Evolutionary conservation across 2,113 vertebrate genomes (phyloP).

Genomic region (Arothron firmamentum): DNA sequence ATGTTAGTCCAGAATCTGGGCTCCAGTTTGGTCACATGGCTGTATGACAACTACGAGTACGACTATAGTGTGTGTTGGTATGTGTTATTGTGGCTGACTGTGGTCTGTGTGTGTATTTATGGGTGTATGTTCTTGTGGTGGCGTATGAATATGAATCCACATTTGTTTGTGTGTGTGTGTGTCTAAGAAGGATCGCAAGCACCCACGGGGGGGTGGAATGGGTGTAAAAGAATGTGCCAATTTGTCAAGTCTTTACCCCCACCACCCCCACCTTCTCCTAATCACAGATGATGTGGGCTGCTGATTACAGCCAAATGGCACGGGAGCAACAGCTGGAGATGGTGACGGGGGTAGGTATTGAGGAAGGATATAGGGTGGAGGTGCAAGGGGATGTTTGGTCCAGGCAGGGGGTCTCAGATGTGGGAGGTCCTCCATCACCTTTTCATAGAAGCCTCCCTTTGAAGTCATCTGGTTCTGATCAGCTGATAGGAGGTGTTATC

Average conservation of each 20-base stretch:
- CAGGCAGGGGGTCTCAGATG: conserved; percentile 41
- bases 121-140: conserved; percentile 25
- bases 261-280: conserved; percentile 45
- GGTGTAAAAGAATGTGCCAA: conserved; percentile 53
- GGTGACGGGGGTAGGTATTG: conserved; percentile 18
- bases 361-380: conserved; percentile 72
- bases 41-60: conserved; percentile 48
- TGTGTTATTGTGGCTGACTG: conserved; percentile 42
- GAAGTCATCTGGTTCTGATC: conserved; percentile 55
- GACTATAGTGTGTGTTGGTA: conserved; percentile 43
- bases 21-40: conserved; percentile 45
- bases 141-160: conserved; percentile 6
- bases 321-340: conserved; percentile 69
- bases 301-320: conserved; percentile 87
- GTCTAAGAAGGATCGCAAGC: conserved; percentile 5
- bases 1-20: conserved; percentile 31
- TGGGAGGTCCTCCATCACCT: conserved; percentile 52
- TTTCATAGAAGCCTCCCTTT: conserved; percentile 40
- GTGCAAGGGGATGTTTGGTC: conserved; percentile 70
- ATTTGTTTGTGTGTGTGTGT: conserved; percentile 2
- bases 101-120: conserved; percentile 43
- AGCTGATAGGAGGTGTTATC: conserved; percentile 53
- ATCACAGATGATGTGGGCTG: conserved; percentile 83
- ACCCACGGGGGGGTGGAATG: conserved; percentile 68
- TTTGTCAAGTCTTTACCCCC: conserved; percentile 78